phyloP scores from a whole-genome alignment of 2,797 vertebrate species.

The Ctenopoma kingsleyae region DNA sequence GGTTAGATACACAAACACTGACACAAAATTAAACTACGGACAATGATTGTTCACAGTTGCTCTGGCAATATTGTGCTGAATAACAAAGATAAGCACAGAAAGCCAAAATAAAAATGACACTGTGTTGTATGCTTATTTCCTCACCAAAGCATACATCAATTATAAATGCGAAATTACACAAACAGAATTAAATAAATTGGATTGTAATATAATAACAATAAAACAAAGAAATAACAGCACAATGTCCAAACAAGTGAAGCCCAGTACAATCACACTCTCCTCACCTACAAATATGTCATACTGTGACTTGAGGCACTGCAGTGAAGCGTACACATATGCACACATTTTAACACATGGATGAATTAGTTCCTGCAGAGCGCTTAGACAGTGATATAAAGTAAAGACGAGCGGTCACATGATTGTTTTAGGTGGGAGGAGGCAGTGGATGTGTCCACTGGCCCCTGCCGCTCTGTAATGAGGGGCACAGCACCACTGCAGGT shows the following conservation, averaged over 20 bases:
- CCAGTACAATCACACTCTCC: conserved; percentile 16
- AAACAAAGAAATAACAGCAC: conserved; percentile 9
- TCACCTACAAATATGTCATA: conserved; percentile 48
- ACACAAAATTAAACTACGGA: conserved; percentile 63
- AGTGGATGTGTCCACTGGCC: conserved; percentile 18
- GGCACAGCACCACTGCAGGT: conserved; percentile 63
- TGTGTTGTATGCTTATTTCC: conserved; percentile 8
- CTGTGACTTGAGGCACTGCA: conserved; percentile 48
- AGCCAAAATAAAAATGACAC: conserved; percentile 3
- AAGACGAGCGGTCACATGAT: conserved; percentile 22
- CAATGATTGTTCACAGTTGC: conserved; percentile 39
- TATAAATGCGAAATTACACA: neutral
- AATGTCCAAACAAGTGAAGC: conserved; percentile 11
- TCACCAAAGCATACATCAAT: neutral
- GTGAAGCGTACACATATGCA: conserved; percentile 39
- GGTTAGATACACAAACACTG: conserved; percentile 24
- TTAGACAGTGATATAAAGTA: conserved; percentile 25
- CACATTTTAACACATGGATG: conserved; percentile 68
- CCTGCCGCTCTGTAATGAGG: conserved; percentile 45
- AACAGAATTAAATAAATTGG: conserved; percentile 1
- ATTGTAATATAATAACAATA: neutral
- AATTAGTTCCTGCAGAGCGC: conserved; percentile 42
- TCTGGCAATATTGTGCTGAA: conserved; percentile 16
- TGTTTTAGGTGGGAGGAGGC: conserved; percentile 26
- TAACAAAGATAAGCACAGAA: conserved; percentile 16